Evolutionary conservation across 2,888 invertebrate genomes (phyloP).

Genomic region (Drosophila paracracens): DNA sequence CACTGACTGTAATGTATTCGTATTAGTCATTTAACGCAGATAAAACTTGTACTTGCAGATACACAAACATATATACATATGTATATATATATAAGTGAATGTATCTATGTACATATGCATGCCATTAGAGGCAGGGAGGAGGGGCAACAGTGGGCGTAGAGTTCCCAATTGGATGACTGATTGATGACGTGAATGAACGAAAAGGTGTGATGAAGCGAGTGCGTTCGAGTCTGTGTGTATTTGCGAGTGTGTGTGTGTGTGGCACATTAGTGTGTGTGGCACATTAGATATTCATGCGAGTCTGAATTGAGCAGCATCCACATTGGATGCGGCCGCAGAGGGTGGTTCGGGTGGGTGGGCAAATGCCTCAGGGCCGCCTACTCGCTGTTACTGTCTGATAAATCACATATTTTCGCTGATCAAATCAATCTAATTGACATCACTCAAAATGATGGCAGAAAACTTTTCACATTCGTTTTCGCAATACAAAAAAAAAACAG

Average conservation of each 20-base stretch:
- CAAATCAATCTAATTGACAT: conserved; percentile 85
- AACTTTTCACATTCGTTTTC: conserved; percentile 77
- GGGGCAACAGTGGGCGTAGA: conserved; percentile 29
- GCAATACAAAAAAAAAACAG: conserved; percentile 17
- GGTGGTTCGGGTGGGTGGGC: conserved; percentile 8
- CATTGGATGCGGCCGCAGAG: background rate
- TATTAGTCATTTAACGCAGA: conserved; percentile 6
- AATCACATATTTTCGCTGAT: conserved; percentile 85
- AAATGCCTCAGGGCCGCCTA: conserved; percentile 68
- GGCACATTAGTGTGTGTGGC: no score
- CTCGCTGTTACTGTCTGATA: conserved; percentile 79
- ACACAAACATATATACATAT: background rate
- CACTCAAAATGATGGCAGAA: conserved; percentile 84
- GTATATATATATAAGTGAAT: conserved; percentile 1
- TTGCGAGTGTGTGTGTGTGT: background rate
- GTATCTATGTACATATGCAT: conserved; percentile 2
- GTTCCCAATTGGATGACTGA: conserved; percentile 77
- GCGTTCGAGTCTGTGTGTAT: conserved; percentile 32
- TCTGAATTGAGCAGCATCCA: conserved; percentile 42
- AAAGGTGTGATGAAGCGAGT: conserved; percentile 62
- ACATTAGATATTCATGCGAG: conserved; percentile 80
- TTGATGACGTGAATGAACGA: conserved; percentile 71
- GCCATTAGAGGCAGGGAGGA: background rate
- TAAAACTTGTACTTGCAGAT: background rate
- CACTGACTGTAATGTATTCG: background rate